These are phyloP conservation scores for Chrysochloris asiatica DNA, from an alignment of 2,113 vertebrate species.

Conservation along the genomic window DNA sequence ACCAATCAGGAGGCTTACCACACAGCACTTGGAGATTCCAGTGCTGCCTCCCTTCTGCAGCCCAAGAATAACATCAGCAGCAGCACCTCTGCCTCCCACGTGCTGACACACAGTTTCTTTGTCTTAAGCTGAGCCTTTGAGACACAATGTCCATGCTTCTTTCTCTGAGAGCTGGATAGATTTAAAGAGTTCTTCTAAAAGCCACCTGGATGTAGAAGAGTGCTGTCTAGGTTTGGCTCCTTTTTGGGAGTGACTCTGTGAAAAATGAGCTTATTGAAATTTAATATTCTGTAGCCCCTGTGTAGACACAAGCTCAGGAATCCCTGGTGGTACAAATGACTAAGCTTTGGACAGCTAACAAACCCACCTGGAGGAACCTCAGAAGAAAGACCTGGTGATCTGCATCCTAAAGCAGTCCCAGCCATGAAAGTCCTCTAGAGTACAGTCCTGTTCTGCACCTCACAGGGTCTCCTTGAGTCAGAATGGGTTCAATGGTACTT, in stretches of 20 bases:
- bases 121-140: neutral
- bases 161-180: neutral
- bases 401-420: neutral
- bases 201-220: neutral
- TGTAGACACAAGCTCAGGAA: neutral
- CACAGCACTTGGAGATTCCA: neutral
- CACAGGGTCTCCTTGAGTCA: neutral
- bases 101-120: constrained; percentile 13
- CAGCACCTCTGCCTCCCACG: neutral
- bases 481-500: neutral
- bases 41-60: neutral
- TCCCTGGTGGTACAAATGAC: neutral
- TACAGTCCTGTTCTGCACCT: neutral
- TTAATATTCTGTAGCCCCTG: neutral
- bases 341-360: neutral
- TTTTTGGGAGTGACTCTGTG: neutral
- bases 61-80: constrained; percentile 49
- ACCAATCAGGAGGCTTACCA: neutral
- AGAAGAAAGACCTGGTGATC: neutral
- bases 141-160: neutral
- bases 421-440: neutral
- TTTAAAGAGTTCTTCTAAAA: constrained; percentile 17
- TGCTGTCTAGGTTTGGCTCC: neutral
- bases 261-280: neutral
- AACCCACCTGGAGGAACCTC: neutral